Conservation (phyloP, 2,888 invertebrate species). For the Cantharis rustica region DNA sequence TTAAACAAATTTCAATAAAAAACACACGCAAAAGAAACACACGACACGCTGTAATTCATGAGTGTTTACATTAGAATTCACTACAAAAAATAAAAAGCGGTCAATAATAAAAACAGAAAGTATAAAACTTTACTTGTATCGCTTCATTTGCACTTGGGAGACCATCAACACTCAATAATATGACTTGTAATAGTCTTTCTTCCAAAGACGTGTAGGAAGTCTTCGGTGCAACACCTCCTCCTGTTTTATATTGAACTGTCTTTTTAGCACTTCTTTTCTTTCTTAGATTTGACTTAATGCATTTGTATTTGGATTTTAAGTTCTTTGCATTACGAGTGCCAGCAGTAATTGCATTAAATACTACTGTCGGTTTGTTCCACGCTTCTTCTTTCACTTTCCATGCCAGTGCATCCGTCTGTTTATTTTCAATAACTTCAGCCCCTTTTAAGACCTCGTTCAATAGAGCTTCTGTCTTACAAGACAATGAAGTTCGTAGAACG, state of each 20-base stretch:
- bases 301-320: background rate
- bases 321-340: background rate
- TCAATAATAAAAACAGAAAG: too few species aligned
- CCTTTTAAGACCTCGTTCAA: slow-evolving; percentile 7
- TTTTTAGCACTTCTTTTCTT: background rate
- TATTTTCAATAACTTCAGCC: slow-evolving; percentile 13
- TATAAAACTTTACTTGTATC: too few species aligned
- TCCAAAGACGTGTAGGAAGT: background rate
- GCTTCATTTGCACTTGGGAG: too few species aligned
- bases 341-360: slow-evolving; percentile 3
- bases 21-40: too few species aligned
- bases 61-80: too few species aligned
- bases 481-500: background rate
- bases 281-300: background rate
- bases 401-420: slow-evolving; percentile 13
- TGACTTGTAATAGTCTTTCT: too few species aligned
- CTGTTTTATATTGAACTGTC: background rate
- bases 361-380: slow-evolving; percentile 5
- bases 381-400: slow-evolving; percentile 11
- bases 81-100: too few species aligned
- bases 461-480: background rate
- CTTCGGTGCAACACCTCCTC: too few species aligned
- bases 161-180: background rate
- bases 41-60: too few species aligned
- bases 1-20: too few species aligned